phyloP scores from a whole-genome alignment of 2,888 invertebrate species.

The Spatulosminthurus flaviceps region DNA sequence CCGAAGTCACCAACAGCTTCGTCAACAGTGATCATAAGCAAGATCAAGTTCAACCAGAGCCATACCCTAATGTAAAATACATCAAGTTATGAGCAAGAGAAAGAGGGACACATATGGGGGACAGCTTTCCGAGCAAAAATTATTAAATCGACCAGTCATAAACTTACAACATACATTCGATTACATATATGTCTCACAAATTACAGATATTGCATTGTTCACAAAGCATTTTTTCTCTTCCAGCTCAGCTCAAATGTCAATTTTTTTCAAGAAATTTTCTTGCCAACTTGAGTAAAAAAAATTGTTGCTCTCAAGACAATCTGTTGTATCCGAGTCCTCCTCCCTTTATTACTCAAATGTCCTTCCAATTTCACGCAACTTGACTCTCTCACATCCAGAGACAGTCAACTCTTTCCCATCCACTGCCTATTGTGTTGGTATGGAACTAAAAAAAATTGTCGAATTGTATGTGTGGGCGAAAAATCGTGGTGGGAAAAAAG shows the following conservation, averaged over 20 bases:
- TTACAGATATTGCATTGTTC: constrained; percentile 4
- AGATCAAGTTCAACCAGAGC: no score
- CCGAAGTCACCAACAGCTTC: no score
- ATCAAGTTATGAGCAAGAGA: no score
- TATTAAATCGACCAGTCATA: no score
- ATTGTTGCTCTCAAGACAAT: constrained; percentile 21
- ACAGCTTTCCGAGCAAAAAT: no score
- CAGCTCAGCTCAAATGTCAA: not conserved
- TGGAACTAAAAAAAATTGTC: no score
- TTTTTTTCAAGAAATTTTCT: not conserved
- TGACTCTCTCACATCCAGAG: not conserved
- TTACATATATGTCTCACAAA: not conserved
- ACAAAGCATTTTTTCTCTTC: not conserved
- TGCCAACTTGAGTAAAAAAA: not conserved
- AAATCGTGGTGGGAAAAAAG: no score
- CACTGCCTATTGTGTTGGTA: not conserved
- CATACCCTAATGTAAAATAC: no score
- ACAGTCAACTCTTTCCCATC: not conserved
- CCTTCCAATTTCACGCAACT: constrained; percentile 2
- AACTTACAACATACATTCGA: no score
- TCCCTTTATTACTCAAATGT: not conserved
- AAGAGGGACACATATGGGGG: no score
- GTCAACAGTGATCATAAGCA: no score
- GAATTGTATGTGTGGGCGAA: no score
- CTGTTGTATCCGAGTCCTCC: constrained; percentile 14